Evolutionary conservation across 2,888 invertebrate genomes (phyloP), one percentile per base, ranked within the genome.

Genomic region (Ornithoptera priamus): DNA sequence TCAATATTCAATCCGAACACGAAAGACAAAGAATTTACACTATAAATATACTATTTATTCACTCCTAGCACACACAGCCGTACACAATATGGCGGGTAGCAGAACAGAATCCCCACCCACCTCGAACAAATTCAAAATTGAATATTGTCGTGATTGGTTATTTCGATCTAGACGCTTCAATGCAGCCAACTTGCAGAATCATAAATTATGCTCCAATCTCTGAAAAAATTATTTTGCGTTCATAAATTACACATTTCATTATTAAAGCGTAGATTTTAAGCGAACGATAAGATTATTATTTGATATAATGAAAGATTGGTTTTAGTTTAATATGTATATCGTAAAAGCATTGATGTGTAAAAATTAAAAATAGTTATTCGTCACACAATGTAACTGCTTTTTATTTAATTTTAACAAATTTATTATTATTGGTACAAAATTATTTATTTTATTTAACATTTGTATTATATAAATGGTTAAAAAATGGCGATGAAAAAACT

Each of bases 61-160:
- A 91, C 91, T 88, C 85, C 78, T 80, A 89, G 88, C 89, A 92
- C 90, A 85, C 89, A 90, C 89, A 89, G 91, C 89, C 82, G 84
- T 85, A 87, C 89, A 91, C 92, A 92, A 92, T 92, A 92, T 92
- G 92, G 92, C 92, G 92, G 92, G 92, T 92, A 91, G 90, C 89
- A 85, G 86, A 84, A 85, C 80, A 77, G 86, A 85, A 88, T 89
- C 92, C 89, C 92, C 91, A 87, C 91, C 89, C 89, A 87, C 82
- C 73, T 75, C 75, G 81, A 88, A 86, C 82, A 83, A 86, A 88
- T 90, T 91, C 83, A 89, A 92, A 92, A 89, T 84, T 88, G 81
- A 83, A 82, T 83, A 84, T 83, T 75, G 73, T 73, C 76, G 75
- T 83, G 84, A 92, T 92, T 92, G 92, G 92, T 84, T 75, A 68